Evolutionary conservation across 2,113 vertebrate genomes (phyloP).

Genomic region (Telmatochromis sp.): DNA sequence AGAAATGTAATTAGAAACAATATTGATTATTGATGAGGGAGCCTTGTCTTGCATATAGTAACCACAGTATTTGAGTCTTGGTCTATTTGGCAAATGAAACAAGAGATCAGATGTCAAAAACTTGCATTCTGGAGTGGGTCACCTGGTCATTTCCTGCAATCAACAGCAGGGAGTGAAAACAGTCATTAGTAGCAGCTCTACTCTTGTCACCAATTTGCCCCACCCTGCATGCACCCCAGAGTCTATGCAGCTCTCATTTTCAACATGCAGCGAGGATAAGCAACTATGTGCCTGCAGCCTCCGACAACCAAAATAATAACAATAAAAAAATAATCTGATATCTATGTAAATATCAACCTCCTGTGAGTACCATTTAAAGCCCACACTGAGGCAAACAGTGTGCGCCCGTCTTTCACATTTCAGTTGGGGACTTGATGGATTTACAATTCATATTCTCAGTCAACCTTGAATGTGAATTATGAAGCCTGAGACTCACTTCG

Average conservation of each 20-base stretch:
- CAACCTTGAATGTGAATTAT: conserved; percentile 44
- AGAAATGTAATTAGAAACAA: neutral
- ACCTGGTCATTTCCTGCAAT: neutral
- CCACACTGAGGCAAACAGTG: neutral
- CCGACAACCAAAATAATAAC: neutral
- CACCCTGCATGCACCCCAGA: neutral
- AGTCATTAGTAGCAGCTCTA: neutral
- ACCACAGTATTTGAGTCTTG: neutral
- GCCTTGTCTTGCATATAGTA: neutral
- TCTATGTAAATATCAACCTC: neutral
- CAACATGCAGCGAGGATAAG: neutral
- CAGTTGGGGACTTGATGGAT: conserved; percentile 4
- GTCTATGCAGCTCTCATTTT: neutral
- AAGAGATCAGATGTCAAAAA: neutral
- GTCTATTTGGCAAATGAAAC: neutral
- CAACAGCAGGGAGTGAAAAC: neutral
- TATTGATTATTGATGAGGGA: neutral
- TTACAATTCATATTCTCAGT: conserved; percentile 19
- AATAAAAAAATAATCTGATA: neutral
- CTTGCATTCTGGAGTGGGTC: fast-evolving
- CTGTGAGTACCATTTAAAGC: neutral
- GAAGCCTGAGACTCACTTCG: neutral
- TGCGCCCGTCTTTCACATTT: neutral
- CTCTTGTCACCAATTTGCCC: no score
- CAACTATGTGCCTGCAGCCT: neutral